Conservation (phyloP, 2,113 vertebrate genomes). For the Aythya baeri region DNA sequence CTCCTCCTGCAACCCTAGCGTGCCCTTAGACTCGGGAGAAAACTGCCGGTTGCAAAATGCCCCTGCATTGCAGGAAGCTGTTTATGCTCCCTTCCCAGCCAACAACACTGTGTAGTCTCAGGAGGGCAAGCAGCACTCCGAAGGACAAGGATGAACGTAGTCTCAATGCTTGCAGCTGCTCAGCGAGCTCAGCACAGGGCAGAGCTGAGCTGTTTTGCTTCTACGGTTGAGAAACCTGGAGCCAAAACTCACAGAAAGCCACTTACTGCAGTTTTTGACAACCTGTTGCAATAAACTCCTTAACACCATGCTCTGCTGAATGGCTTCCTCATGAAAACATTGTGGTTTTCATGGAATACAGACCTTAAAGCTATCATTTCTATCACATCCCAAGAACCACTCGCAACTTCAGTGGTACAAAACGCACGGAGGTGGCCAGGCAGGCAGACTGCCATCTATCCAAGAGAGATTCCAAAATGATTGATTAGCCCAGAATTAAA, state of each 20-base stretch:
- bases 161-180: not conserved
- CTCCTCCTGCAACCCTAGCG: not conserved
- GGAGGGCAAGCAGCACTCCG: not conserved
- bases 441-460: not conserved
- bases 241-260: not conserved
- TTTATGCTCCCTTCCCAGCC: not conserved
- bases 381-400: not conserved
- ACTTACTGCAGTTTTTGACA: not conserved
- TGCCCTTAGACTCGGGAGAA: not conserved
- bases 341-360: not conserved
- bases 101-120: fast-evolving
- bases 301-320: not conserved
- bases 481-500: not conserved
- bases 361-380: not conserved
- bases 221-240: not conserved
- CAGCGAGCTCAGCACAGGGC: not conserved
- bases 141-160: not conserved
- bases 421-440: not conserved
- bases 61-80: constrained; percentile 25
- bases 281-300: not conserved
- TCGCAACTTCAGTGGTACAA: not conserved
- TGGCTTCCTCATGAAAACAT: not conserved
- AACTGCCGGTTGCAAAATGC: constrained; percentile 1
- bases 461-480: not conserved
- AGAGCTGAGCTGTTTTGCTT: not conserved